Conservation (phyloP, 2,888 invertebrate genomes). For the Leucania comma region DNA sequence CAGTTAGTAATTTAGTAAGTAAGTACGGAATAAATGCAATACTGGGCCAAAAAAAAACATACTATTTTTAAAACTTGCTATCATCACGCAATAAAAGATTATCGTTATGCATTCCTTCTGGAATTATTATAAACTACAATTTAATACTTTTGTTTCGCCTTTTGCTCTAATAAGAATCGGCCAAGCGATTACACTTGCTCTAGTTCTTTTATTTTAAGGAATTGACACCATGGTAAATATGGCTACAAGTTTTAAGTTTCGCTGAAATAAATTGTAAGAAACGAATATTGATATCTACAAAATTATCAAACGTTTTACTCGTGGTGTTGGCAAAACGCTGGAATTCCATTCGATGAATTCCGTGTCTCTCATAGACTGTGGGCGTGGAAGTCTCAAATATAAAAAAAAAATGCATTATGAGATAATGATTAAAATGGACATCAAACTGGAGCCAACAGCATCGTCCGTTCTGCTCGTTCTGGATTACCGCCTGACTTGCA, state of each 20-base stretch:
- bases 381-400: constrained; percentile 49
- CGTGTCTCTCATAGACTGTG: constrained; percentile 40
- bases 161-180: constrained; percentile 7
- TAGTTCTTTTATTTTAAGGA: constrained; percentile 14
- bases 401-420: constrained; percentile 40
- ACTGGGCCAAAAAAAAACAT: background rate
- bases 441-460: constrained; percentile 58
- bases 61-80: background rate
- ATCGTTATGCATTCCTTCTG: background rate
- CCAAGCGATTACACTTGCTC: background rate
- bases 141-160: background rate
- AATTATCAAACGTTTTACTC: constrained; percentile 41
- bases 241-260: background rate
- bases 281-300: constrained; percentile 29
- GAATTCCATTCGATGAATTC: constrained; percentile 55
- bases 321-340: constrained; percentile 66
- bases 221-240: constrained; percentile 4
- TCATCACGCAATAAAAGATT: background rate
- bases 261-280: constrained; percentile 5
- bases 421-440: constrained; percentile 57
- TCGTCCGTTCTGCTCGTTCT: constrained; percentile 36
- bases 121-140: background rate
- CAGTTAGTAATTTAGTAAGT: no score
- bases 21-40: background rate
- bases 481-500: constrained; percentile 72